phyloP scores from a whole-genome alignment of 2,113 vertebrate genomes.

The Pomatorhinus ruficollis region DNA sequence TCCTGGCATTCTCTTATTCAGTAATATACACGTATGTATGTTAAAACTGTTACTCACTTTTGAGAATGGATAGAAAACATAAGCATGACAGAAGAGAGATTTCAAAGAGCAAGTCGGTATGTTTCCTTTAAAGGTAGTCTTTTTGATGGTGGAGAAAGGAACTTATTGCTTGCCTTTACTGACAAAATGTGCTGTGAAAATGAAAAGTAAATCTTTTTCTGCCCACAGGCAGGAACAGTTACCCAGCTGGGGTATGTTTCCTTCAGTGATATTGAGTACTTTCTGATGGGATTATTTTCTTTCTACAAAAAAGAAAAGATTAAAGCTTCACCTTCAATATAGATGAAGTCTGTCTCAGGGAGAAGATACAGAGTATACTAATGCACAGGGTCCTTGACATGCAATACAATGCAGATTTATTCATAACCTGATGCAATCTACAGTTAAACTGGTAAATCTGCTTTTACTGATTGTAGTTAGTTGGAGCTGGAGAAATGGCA shows the following conservation, averaged over 20 bases:
- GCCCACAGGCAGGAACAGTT: background rate
- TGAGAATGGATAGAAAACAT: background rate
- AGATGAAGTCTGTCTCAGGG: background rate
- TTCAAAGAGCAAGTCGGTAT: background rate
- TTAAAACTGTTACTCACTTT: background rate
- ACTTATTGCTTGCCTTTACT: background rate
- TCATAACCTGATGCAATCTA: background rate
- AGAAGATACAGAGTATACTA: background rate
- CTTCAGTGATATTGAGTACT: background rate
- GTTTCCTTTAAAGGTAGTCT: background rate
- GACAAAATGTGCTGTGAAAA: slow-evolving; percentile 7
- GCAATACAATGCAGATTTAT: background rate
- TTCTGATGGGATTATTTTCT: background rate
- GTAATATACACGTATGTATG: background rate
- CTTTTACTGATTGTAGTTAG: background rate
- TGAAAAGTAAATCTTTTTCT: background rate
- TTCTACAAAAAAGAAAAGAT: background rate
- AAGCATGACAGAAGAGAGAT: background rate
- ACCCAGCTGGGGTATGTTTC: background rate
- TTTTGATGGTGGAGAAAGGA: background rate
- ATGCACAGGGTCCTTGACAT: background rate
- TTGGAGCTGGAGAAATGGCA: background rate
- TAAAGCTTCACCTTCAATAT: background rate
- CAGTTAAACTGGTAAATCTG: background rate
- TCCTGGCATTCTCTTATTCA: background rate